Percentiles rank a stretch among this genome's conserved stretches.
phyloP scores from a whole-genome alignment of 2,888 invertebrate species.

The Eristalinus sepulchralis region DNA sequence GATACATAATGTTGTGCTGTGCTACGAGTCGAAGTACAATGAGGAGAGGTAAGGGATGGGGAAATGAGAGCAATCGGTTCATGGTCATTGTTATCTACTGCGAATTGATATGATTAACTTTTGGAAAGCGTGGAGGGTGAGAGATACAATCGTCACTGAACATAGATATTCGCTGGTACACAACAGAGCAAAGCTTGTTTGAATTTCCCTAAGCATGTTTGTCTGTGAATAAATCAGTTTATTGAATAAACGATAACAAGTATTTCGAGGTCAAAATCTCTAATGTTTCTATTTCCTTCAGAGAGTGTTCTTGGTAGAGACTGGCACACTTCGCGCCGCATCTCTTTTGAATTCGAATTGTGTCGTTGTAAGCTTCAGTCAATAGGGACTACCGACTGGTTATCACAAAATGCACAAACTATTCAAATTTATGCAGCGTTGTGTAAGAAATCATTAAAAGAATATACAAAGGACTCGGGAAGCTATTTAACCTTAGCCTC shows the following conservation, averaged over 20 bases:
- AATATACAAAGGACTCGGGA: too few species aligned
- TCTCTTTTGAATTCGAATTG: too few species aligned
- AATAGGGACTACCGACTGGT: too few species aligned
- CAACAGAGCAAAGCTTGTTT: background rate
- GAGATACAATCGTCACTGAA: background rate
- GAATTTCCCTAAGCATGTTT: background rate
- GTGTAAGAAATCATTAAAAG: too few species aligned
- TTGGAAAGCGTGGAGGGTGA: background rate
- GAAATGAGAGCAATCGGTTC: background rate
- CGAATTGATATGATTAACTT: background rate
- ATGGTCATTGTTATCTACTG: background rate
- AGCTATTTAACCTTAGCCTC: too few species aligned
- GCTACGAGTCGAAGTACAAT: conserved; percentile 84
- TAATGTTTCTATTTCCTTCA: background rate
- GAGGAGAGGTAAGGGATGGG: conserved; percentile 81
- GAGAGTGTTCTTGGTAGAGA: background rate
- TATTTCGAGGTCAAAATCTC: background rate
- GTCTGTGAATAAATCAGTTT: background rate
- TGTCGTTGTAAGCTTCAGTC: too few species aligned
- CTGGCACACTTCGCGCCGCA: too few species aligned
- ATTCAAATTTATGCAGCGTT: too few species aligned
- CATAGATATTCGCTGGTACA: background rate
- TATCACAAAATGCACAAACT: too few species aligned
- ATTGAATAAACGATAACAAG: background rate
- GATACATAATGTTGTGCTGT: conserved; percentile 84